Evolutionary conservation across 2,888 invertebrate species (phyloP).

Genomic region (Stramonita haemastoma): DNA sequence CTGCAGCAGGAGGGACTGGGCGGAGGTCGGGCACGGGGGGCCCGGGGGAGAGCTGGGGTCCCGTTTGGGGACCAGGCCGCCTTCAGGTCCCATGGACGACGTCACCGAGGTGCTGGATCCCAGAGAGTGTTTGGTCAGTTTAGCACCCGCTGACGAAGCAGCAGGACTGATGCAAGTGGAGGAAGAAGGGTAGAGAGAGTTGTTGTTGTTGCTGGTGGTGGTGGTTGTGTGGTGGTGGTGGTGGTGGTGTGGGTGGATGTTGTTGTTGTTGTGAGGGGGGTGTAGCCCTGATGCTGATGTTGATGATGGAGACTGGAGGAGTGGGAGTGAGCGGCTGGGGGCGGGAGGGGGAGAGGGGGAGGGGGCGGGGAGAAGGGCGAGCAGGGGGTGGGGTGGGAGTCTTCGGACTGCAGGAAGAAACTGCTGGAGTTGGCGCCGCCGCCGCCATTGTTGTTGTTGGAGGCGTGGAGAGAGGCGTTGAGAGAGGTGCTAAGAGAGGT

Average conservation of each 20-base stretch:
- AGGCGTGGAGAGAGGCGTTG: neutral
- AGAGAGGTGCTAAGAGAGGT: neutral
- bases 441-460: slow-evolving; percentile 4
- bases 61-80: neutral
- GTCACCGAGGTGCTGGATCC: neutral
- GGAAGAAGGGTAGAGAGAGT: neutral
- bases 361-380: slow-evolving; percentile 24
- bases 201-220: neutral
- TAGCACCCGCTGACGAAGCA: neutral
- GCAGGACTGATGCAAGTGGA: neutral
- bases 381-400: slow-evolving; percentile 9
- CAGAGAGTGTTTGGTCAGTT: too few species aligned
- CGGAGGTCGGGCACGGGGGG: neutral
- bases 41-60: neutral
- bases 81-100: neutral
- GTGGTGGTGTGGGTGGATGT: neutral
- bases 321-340: neutral
- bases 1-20: neutral
- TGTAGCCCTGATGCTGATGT: neutral
- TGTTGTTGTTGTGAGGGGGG: neutral
- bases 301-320: neutral
- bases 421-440: neutral
- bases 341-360: neutral
- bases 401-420: neutral
- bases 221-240: neutral